These are phyloP conservation scores for Sphaerodactylus townsendi DNA, from an alignment of 2,113 vertebrate species.

Conservation along the genomic window DNA sequence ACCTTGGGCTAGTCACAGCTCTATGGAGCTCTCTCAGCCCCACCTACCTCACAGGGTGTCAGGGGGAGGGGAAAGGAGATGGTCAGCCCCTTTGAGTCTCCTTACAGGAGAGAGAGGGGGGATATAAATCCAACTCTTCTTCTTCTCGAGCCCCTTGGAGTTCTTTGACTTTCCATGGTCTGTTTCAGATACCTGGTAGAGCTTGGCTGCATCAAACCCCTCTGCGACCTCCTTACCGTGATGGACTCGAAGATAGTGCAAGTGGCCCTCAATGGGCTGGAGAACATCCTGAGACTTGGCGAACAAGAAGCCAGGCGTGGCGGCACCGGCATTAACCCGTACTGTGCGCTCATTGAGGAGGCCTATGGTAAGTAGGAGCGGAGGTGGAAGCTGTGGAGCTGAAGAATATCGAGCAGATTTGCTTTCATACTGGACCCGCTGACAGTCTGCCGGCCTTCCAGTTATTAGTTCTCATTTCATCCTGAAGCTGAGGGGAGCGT, in stretches of 20 bases:
- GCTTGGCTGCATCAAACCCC: constrained; percentile 93
- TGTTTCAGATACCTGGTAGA: constrained; percentile 91
- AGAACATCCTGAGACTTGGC: constrained; percentile 94
- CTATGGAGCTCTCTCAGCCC: too few relatives aligned
- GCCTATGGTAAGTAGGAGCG: constrained; percentile 85
- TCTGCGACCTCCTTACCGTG: constrained; percentile 96
- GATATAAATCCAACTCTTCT: not conserved
- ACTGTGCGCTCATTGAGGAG: constrained; percentile 95
- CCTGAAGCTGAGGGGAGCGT: not conserved
- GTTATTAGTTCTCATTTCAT: not conserved
- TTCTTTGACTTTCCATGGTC: constrained; percentile 30
- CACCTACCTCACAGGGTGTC: too few relatives aligned
- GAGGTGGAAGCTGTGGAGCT: not conserved
- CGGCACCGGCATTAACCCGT: constrained; percentile 90
- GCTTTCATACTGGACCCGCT: not conserved
- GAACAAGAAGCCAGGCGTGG: constrained; percentile 94
- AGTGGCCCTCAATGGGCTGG: constrained; percentile 93
- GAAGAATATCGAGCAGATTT: not conserved
- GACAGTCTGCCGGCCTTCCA: not conserved
- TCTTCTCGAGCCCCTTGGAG: constrained; percentile 13
- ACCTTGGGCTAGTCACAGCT: too few relatives aligned
- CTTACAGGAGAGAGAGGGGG: too few relatives aligned
- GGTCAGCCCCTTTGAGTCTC: too few relatives aligned
- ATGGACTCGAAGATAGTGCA: constrained; percentile 99
- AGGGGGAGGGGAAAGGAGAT: too few relatives aligned